Conservation (phyloP, 2,113 vertebrate genomes). For the Turnix velox region DNA sequence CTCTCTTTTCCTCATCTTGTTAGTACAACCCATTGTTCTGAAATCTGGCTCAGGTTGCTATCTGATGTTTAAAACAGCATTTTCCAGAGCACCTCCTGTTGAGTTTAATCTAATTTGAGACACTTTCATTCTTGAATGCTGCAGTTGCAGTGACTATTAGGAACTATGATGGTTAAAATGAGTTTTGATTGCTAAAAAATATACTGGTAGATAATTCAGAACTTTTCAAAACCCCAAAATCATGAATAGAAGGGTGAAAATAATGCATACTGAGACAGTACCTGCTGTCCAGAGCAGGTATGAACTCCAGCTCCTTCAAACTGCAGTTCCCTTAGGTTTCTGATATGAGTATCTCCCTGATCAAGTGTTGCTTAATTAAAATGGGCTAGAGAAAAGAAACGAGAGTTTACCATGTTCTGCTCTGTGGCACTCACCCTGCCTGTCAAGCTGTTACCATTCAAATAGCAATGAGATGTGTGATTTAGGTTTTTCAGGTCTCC, state of each 20-base stretch:
- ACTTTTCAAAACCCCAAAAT: neutral
- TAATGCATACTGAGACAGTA: neutral
- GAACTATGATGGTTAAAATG: neutral
- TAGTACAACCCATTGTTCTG: neutral
- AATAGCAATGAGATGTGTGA: neutral
- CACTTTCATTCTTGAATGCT: neutral
- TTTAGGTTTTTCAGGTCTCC: neutral
- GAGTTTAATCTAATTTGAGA: neutral
- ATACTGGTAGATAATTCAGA: neutral
- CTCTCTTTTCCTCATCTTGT: neutral
- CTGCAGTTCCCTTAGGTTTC: neutral
- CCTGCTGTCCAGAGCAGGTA: neutral
- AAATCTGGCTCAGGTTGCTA: neutral
- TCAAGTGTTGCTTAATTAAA: neutral
- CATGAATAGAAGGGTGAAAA: neutral
- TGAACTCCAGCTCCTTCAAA: neutral
- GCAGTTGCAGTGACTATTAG: neutral
- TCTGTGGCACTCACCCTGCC: neutral
- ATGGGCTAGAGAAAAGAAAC: neutral
- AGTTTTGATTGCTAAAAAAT: neutral
- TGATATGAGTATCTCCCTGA: neutral
- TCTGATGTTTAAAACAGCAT: neutral
- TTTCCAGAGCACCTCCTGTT: neutral
- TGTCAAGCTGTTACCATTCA: neutral
- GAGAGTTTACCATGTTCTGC: accelerated